Percentiles rank a stretch among this genome's conserved stretches.
phyloP scores from a whole-genome alignment of 2,888 invertebrate species.

The Chrysotoxum bicinctum region DNA sequence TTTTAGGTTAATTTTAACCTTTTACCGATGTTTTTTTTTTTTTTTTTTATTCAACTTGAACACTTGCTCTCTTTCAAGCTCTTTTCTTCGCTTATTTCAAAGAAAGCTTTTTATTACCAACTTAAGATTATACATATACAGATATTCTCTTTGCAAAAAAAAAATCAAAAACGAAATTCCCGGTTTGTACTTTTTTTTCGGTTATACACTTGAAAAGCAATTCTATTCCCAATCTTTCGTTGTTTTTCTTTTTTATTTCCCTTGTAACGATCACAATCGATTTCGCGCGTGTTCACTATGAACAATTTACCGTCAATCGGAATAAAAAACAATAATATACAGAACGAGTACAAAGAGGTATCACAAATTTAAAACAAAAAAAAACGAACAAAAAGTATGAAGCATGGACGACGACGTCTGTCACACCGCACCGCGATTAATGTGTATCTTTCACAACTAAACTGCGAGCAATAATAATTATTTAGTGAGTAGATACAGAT shows the following conservation, averaged over 20 bases:
- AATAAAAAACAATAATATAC: neutral
- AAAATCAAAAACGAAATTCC: neutral
- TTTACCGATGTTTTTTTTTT: neutral
- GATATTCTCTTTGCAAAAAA: conserved; percentile 16
- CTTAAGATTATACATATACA: neutral
- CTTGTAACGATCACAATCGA: neutral
- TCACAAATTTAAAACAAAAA: conserved; percentile 10
- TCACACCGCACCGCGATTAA: conserved; percentile 56
- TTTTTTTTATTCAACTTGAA: neutral
- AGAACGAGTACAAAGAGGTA: conserved; percentile 7
- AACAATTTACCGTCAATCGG: conserved; percentile 25
- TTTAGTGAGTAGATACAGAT: conserved; percentile 61
- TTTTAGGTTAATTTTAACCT: conserved; percentile 16
- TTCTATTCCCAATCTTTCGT: conserved; percentile 10
- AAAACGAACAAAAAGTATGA: conserved; percentile 3
- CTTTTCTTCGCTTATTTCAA: conserved; percentile 9
- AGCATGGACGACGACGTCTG: conserved; percentile 43
- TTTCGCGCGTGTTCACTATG: conserved; percentile 39
- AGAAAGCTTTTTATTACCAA: conserved; percentile 26
- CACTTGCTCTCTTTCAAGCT: conserved; percentile 1
- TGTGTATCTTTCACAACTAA: conserved; percentile 69
- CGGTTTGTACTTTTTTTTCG: conserved; percentile 15
- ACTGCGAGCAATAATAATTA: conserved; percentile 57
- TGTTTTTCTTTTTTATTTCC: neutral
- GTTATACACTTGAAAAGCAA: neutral